Percentiles rank a stretch among this genome's conserved stretches.
Evolutionary conservation across 2,113 vertebrate genomes (phyloP).

Genomic region (Poecile atricapillus): DNA sequence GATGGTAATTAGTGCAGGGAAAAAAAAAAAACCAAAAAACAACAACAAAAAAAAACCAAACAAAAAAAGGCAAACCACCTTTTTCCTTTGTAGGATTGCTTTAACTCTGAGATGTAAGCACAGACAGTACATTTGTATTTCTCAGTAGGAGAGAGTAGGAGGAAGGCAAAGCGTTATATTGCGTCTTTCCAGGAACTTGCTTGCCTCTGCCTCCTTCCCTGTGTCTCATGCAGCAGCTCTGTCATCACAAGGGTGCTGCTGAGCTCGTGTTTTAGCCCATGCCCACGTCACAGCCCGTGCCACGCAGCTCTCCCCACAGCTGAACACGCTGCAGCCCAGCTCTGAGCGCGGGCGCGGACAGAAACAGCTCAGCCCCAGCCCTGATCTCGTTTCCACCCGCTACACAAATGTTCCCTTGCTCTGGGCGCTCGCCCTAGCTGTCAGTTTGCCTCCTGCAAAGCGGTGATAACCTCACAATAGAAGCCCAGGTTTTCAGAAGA

Average conservation of each 20-base stretch:
- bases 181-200: constrained; percentile 1
- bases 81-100: not conserved
- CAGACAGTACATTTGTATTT: not conserved
- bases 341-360: not conserved
- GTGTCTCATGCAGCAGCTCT: not conserved
- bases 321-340: not conserved
- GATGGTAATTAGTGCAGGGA: not conserved
- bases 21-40: not conserved
- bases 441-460: not conserved
- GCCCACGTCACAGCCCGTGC: not conserved
- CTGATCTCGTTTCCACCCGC: not conserved
- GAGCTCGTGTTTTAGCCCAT: not conserved
- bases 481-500: not conserved
- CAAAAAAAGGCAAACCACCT: not conserved
- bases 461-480: not conserved
- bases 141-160: not conserved
- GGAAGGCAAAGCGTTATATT: not conserved
- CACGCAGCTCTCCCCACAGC: not conserved
- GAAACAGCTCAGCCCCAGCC: not conserved
- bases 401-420: not conserved
- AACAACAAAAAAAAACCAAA: too few species aligned
- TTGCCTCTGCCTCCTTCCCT: not conserved
- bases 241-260: not conserved
- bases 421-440: not conserved
- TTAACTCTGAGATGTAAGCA: not conserved